Percentiles rank a stretch among this genome's conserved stretches.
Evolutionary conservation across 1,140 invertebrate genomes (phyloP).

Genomic region (Euwallacea fornicatus): DNA sequence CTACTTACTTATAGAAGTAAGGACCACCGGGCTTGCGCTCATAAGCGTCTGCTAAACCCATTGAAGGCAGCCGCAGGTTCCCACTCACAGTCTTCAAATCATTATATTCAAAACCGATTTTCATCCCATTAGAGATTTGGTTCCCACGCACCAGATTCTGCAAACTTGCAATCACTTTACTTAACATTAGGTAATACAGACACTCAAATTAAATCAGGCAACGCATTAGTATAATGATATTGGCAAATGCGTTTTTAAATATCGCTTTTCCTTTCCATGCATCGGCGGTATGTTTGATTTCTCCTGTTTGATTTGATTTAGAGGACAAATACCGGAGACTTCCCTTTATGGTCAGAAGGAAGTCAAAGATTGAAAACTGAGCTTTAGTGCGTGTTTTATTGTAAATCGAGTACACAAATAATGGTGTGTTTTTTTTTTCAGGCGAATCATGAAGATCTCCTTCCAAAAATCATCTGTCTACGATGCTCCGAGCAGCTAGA

Average conservation of each 20-base stretch:
- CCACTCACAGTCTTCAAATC: too few species aligned
- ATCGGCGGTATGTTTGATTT: not conserved
- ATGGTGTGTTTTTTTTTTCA: constrained; percentile 49
- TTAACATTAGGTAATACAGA: constrained; percentile 7
- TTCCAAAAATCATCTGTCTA: constrained; percentile 62
- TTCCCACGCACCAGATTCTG: constrained; percentile 22
- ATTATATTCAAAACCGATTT: too few species aligned
- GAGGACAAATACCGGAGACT: too few species aligned
- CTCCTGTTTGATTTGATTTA: too few species aligned
- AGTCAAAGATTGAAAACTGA: too few species aligned
- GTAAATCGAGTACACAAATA: too few species aligned
- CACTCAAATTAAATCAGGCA: constrained; percentile 4
- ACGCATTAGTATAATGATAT: constrained; percentile 1
- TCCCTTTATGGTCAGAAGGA: too few species aligned
- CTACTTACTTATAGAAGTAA: too few species aligned
- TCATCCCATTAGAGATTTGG: not conserved
- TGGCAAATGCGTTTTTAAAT: constrained; percentile 10
- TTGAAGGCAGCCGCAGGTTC: too few species aligned
- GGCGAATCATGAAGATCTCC: constrained; percentile 59
- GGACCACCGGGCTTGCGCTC: too few species aligned
- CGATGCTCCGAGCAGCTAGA: constrained; percentile 61
- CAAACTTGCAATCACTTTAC: constrained; percentile 18
- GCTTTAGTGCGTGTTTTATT: too few species aligned
- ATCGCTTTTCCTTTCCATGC: not conserved
- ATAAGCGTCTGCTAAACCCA: too few species aligned